Evolutionary conservation across 2,113 vertebrate genomes (phyloP).

Genomic region (Rhinolophus sinicus): DNA sequence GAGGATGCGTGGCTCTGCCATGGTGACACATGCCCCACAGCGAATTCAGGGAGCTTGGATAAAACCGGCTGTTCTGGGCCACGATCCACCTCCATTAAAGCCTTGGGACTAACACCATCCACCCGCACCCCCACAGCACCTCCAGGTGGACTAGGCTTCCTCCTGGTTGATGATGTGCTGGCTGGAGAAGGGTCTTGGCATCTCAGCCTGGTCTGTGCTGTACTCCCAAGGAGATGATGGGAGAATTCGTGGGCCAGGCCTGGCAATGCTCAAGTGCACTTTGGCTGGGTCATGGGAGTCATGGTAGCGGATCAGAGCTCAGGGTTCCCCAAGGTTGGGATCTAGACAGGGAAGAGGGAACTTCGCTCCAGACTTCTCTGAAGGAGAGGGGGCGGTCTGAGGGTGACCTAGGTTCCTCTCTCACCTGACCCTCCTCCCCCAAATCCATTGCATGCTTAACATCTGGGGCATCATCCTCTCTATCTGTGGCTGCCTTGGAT

Average conservation of each 20-base stretch:
- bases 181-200: neutral
- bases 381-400: neutral
- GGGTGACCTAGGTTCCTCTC: neutral
- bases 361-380: neutral
- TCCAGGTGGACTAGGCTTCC: neutral
- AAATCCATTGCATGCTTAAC: constrained; percentile 88
- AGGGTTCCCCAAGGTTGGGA: neutral
- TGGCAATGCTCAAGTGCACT: constrained; percentile 69
- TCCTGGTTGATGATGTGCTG: neutral
- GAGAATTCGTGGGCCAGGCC: neutral
- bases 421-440: neutral
- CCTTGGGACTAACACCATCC: neutral
- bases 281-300: constrained; percentile 86
- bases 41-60: neutral
- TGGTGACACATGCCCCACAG: constrained; percentile 58
- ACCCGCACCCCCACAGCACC: too few species aligned
- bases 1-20: constrained; percentile 77
- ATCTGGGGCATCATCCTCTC: constrained; percentile 87
- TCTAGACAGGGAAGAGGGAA: neutral
- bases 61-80: neutral
- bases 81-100: neutral
- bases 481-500: constrained; percentile 87
- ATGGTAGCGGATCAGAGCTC: constrained; percentile 76
- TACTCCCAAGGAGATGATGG: neutral
- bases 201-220: neutral